Conservation (phyloP, 2,113 vertebrate genomes). For the Menura novaehollandiae region DNA sequence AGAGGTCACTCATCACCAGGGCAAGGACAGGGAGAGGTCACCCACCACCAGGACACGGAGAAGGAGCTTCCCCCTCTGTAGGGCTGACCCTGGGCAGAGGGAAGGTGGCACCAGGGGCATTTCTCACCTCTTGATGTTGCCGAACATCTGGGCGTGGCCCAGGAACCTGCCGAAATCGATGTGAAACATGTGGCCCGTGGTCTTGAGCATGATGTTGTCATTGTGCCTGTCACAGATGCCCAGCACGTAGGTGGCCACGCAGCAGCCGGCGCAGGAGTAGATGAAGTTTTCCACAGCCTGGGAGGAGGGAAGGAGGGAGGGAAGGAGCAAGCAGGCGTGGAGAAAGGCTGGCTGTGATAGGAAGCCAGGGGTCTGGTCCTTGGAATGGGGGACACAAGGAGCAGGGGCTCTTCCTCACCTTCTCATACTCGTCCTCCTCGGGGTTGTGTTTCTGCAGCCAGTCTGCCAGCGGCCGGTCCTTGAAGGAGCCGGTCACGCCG, state of each 20-base stretch:
- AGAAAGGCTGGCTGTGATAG: fast-evolving
- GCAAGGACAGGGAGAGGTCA: background rate
- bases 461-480: conserved; percentile 90
- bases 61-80: fast-evolving
- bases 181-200: conserved; percentile 98
- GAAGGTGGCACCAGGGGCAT: background rate
- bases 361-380: fast-evolving
- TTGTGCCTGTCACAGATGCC: conserved; percentile 98
- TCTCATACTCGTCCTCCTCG: conserved; percentile 90
- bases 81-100: background rate
- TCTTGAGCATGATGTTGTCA: conserved; percentile 99
- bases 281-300: conserved; percentile 99
- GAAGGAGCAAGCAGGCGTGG: background rate
- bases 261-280: conserved; percentile 96
- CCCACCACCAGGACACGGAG: background rate
- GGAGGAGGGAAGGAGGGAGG: background rate
- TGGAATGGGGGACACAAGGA: fast-evolving
- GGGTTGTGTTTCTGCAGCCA: conserved; percentile 98
- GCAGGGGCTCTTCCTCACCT: conserved; percentile 69
- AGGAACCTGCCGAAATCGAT: conserved; percentile 97
- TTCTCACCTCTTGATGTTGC: conserved; percentile 94
- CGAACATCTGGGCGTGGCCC: conserved; percentile 97
- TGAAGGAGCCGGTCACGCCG: conserved; percentile 95
- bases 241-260: conserved; percentile 94
- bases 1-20: background rate